These are phyloP conservation scores for Macaca mulatta DNA, from an alignment of 2,113 vertebrate species.

Conservation along the genomic window DNA sequence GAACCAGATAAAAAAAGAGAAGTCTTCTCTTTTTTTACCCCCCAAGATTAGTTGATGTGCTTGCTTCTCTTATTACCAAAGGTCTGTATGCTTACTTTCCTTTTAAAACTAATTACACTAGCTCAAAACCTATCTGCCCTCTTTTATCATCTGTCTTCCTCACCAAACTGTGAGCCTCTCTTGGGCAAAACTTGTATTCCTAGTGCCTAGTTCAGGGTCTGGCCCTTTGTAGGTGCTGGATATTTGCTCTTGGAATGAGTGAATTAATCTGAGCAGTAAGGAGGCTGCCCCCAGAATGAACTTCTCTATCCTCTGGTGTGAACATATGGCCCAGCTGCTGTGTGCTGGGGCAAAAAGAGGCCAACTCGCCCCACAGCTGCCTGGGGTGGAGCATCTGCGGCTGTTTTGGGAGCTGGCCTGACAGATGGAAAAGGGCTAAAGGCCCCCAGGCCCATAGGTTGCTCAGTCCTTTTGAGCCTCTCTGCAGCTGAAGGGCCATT, in stretches of 20 bases:
- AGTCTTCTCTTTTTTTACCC: neutral
- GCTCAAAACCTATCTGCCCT: neutral
- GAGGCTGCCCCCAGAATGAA: slow-evolving; percentile 53
- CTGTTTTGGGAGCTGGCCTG: slow-evolving; percentile 18
- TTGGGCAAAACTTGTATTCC: neutral
- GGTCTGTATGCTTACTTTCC: neutral
- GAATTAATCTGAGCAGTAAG: neutral
- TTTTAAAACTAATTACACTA: neutral
- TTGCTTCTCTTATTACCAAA: neutral
- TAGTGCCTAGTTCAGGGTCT: neutral
- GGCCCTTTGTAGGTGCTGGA: neutral
- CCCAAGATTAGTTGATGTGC: neutral
- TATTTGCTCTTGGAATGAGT: neutral
- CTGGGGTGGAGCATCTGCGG: neutral
- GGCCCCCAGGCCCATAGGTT: neutral
- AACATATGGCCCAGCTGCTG: slow-evolving; percentile 57
- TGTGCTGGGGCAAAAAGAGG: slow-evolving; percentile 33
- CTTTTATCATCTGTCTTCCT: neutral
- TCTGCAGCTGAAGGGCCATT: neutral
- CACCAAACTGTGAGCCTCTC: neutral
- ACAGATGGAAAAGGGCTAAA: slow-evolving; percentile 47
- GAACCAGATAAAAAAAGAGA: neutral
- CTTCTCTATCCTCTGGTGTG: slow-evolving; percentile 17
- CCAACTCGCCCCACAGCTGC: neutral
- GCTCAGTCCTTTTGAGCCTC: neutral